These are phyloP conservation scores for Pristionchus maxplancki DNA, from an alignment of 2,888 invertebrate species.

Conservation along the genomic window DNA sequence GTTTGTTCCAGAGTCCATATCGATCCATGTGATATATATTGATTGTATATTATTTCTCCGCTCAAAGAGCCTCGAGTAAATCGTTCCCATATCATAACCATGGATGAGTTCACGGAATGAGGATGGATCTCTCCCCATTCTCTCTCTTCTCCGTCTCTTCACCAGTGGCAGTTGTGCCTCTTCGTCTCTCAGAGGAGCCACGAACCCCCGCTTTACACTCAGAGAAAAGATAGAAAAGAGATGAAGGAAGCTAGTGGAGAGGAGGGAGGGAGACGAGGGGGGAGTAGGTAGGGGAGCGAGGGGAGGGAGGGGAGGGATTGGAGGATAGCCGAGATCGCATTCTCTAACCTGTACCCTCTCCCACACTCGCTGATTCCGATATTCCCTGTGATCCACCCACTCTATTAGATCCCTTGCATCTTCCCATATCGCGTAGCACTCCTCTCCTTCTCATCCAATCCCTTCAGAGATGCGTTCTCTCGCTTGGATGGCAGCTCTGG, in stretches of 20 bases:
- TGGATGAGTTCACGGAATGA: slow-evolving; percentile 10
- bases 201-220: slow-evolving; percentile 53
- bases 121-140: not conserved
- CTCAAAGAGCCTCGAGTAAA: not conserved
- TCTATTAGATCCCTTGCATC: not conserved
- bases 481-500: slow-evolving; percentile 43
- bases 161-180: slow-evolving; percentile 44
- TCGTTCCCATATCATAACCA: not conserved
- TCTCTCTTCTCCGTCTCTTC: not conserved
- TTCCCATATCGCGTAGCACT: not conserved
- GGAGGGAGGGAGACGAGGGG: not conserved
- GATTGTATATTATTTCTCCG: not conserved
- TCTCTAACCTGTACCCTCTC: slow-evolving; percentile 46
- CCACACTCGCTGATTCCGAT: not conserved
- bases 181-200: slow-evolving; percentile 6
- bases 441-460: not conserved
- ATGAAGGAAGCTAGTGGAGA: slow-evolving; percentile 48
- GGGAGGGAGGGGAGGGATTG: not conserved
- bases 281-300: not conserved
- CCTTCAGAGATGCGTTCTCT: slow-evolving; percentile 49
- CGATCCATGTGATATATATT: slow-evolving; percentile 15
- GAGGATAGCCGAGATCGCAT: slow-evolving; percentile 42
- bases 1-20: not conserved
- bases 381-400: slow-evolving; percentile 13
- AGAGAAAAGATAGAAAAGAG: slow-evolving; percentile 45